Evolutionary conservation across 2,113 vertebrate genomes (phyloP).

Genomic region (Pterophyllum scalare): DNA sequence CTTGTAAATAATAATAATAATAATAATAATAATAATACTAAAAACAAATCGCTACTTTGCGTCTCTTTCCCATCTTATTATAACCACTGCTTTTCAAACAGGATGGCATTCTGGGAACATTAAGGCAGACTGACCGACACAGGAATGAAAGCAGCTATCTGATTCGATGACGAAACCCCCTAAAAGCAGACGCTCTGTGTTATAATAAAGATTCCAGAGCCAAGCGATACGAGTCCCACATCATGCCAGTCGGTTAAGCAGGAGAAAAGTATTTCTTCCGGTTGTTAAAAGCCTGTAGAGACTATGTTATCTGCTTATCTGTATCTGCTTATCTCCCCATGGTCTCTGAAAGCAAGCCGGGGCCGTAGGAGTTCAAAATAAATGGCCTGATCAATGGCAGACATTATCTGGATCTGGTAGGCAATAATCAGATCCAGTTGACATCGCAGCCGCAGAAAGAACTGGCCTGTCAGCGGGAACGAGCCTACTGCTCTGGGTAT

Average conservation of each 20-base stretch:
- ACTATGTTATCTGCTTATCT: conserved; percentile 72
- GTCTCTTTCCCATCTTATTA: not conserved
- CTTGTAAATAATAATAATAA: conserved; percentile 47
- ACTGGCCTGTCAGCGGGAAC: conserved; percentile 56
- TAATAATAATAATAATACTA: conserved; percentile 47
- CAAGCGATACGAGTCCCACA: conserved; percentile 61
- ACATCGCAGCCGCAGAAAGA: conserved; percentile 59
- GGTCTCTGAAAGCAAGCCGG: conserved; percentile 67
- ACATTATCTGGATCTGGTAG: conserved; percentile 78
- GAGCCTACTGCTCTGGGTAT: conserved; percentile 51
- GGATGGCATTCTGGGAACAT: conserved; percentile 31
- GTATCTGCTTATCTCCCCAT: conserved; percentile 64
- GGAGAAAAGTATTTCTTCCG: conserved; percentile 53
- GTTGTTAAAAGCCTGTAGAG: conserved; percentile 75
- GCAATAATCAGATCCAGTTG: conserved; percentile 76
- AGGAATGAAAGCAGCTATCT: conserved; percentile 43
- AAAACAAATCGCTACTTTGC: conserved; percentile 6
- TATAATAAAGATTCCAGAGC: conserved; percentile 52
- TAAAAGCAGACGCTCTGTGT: conserved; percentile 56
- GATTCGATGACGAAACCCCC: conserved; percentile 42
- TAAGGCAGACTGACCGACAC: conserved; percentile 33
- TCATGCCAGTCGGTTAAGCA: conserved; percentile 48
- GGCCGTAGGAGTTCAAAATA: conserved; percentile 67
- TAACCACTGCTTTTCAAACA: conserved; percentile 28
- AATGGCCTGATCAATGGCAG: conserved; percentile 76